Conservation (phyloP, 2,113 vertebrate species). For the Xyliphius kryptos region DNA sequence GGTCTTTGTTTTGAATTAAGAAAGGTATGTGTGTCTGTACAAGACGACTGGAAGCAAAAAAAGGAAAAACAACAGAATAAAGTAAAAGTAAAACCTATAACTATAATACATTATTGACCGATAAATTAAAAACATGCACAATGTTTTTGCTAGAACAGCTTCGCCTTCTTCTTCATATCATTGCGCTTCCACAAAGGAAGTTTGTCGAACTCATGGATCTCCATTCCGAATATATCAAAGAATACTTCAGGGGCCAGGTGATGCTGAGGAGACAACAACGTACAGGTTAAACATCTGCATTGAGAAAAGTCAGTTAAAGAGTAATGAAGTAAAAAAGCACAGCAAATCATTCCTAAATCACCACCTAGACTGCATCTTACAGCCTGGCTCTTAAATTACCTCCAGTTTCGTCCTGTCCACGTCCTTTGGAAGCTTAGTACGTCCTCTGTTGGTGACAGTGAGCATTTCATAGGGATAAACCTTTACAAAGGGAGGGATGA, state of each 20-base stretch:
- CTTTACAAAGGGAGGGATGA: conserved; percentile 62
- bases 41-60: conserved; percentile 11
- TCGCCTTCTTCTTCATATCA: conserved; percentile 97
- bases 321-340: no score
- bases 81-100: conserved; percentile 30
- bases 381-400: conserved; percentile 68
- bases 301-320: no score
- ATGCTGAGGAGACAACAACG: conserved; percentile 73
- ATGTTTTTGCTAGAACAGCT: conserved; percentile 78
- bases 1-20: no score
- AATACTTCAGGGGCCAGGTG: conserved; percentile 93
- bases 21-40: conserved; percentile 15
- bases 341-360: no score
- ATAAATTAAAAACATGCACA: conserved; percentile 48
- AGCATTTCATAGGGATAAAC: conserved; percentile 95
- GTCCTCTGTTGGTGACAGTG: conserved; percentile 82
- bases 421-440: conserved; percentile 85
- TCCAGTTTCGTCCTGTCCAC: conserved; percentile 93
- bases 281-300: conserved; percentile 51
- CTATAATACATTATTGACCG: conserved; percentile 43
- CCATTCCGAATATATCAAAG: conserved; percentile 95
- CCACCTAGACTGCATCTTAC: neutral
- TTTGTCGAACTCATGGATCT: conserved; percentile 97
- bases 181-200: conserved; percentile 99
- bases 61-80: neutral